A percentile compares a stretch with the other conserved stretches of the same genome.
Evolutionary conservation across 2,888 invertebrate genomes (phyloP).

Genomic region (Zelleria hepariella): DNA sequence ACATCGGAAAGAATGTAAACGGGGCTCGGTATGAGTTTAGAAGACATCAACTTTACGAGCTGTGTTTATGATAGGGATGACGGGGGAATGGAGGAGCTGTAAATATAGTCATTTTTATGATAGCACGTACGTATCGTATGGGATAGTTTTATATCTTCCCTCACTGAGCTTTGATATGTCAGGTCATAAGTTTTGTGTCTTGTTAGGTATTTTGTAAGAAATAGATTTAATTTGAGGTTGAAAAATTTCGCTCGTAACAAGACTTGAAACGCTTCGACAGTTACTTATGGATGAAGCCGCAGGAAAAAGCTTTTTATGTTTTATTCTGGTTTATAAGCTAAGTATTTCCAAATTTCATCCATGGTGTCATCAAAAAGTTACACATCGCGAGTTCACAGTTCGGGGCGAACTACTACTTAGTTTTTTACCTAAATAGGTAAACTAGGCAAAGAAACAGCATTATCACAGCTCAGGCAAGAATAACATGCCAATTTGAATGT

Average conservation of each 20-base stretch:
- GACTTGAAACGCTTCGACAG: no score
- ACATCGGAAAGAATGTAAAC: background rate
- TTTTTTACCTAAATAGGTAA: background rate
- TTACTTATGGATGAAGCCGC: no score
- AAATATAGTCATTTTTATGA: background rate
- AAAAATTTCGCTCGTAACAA: no score
- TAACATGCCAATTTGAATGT: background rate
- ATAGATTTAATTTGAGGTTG: background rate
- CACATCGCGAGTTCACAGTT: no score
- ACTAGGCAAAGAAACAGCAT: background rate
- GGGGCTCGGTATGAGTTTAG: background rate
- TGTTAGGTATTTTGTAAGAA: background rate
- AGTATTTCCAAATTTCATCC: background rate
- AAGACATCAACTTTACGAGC: background rate
- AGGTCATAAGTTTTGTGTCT: background rate
- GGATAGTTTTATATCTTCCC: background rate
- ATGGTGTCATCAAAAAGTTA: background rate
- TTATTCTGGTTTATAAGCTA: background rate
- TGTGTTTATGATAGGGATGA: background rate
- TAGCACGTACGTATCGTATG: no score
- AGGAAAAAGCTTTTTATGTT: no score
- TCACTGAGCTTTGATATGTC: background rate
- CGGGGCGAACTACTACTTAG: background rate
- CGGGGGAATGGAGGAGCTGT: background rate
- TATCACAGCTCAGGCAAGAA: background rate